Conservation (phyloP, 2,797 vertebrate species). For the Spatula clypeata region DNA sequence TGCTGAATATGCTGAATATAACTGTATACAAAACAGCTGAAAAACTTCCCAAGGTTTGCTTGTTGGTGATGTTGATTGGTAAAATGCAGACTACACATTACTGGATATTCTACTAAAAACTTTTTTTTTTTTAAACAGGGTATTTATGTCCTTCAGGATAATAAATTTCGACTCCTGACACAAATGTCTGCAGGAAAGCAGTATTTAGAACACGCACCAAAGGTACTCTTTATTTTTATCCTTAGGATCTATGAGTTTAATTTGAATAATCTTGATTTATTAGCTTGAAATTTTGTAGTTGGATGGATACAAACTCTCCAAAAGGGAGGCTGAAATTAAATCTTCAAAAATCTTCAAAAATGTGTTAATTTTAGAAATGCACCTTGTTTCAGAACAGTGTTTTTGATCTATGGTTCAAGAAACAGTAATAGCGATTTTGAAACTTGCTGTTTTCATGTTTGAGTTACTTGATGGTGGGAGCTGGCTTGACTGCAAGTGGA, state of each 20-base stretch:
- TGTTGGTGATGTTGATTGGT: background rate
- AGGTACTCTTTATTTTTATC: conserved; percentile 83
- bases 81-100: background rate
- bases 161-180: conserved; percentile 93
- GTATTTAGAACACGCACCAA: conserved; percentile 94
- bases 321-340: background rate
- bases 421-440: rapidly evolving
- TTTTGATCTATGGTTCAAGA: background rate
- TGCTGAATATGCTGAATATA: background rate
- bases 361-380: background rate
- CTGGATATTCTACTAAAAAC: background rate
- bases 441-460: background rate
- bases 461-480: background rate
- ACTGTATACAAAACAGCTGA: background rate
- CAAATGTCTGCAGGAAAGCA: conserved; percentile 95
- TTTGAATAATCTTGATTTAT: background rate
- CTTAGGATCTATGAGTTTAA: background rate
- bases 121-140: conserved; percentile 84
- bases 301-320: background rate
- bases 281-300: background rate
- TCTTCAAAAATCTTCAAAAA: background rate
- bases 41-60: background rate
- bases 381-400: background rate
- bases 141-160: conserved; percentile 97
- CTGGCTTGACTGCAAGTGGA: background rate